Evolutionary conservation across 2,113 vertebrate species (phyloP).

Genomic region (Platysternon megacephalum): DNA sequence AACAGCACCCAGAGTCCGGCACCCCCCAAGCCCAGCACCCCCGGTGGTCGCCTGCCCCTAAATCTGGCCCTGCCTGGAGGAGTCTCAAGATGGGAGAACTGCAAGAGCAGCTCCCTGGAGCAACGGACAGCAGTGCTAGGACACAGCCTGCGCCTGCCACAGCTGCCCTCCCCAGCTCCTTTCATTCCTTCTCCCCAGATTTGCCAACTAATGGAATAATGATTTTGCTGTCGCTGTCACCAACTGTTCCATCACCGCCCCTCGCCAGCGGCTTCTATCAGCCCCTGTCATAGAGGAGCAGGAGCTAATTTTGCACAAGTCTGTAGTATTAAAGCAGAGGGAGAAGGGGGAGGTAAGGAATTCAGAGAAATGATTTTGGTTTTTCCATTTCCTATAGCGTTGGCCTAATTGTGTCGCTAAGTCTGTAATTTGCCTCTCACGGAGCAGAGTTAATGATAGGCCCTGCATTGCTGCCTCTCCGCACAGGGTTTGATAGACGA

Average conservation of each 20-base stretch:
- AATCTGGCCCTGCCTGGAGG: too few species aligned
- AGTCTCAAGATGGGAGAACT: background rate
- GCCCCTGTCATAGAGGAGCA: background rate
- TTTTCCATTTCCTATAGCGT: slow-evolving; percentile 51
- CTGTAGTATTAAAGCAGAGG: background rate
- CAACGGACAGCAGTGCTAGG: background rate
- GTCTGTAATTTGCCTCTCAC: slow-evolving; percentile 68
- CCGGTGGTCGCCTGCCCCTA: too few species aligned
- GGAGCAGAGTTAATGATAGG: slow-evolving; percentile 56
- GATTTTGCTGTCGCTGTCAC: background rate
- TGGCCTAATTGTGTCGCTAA: slow-evolving; percentile 60
- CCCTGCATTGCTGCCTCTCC: slow-evolving; percentile 4
- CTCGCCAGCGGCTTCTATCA: background rate
- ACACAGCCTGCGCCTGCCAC: background rate
- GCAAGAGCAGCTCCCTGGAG: background rate
- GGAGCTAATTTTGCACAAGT: background rate
- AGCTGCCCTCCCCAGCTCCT: background rate
- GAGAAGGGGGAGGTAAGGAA: background rate
- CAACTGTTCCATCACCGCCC: background rate
- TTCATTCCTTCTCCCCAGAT: background rate
- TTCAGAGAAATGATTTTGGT: slow-evolving; percentile 40
- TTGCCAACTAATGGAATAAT: background rate
- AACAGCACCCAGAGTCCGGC: too few species aligned
- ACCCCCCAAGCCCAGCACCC: too few species aligned
- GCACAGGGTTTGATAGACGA: background rate